phyloP scores from a whole-genome alignment of 2,888 invertebrate genomes.

The Pediacus dermestoides region DNA sequence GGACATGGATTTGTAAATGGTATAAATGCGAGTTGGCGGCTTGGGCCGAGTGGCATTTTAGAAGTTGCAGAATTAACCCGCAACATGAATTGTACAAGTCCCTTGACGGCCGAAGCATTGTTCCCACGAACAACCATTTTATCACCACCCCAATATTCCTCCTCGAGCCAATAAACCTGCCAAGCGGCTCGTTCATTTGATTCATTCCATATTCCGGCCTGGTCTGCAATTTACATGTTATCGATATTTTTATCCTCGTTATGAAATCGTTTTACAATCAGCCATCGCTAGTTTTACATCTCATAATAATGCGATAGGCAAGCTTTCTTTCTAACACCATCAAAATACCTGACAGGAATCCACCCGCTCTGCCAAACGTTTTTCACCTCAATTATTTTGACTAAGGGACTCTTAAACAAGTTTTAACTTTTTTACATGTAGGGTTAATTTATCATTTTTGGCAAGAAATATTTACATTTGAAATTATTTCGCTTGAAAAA shows the following conservation, averaged over 20 bases:
- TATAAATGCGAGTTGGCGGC: conserved; percentile 11
- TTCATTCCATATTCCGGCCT: conserved; percentile 49
- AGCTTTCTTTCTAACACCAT: conserved; percentile 8
- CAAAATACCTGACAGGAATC: conserved; percentile 8
- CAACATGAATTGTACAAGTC: conserved; percentile 46
- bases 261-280: conserved; percentile 49
- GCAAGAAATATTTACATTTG: too few relatives aligned
- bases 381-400: conserved; percentile 8
- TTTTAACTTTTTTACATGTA: too few relatives aligned
- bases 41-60: conserved; percentile 23
- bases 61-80: conserved; percentile 37
- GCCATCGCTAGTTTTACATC: conserved; percentile 29
- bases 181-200: conserved; percentile 48
- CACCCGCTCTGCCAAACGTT: conserved; percentile 6
- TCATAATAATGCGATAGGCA: conserved; percentile 12
- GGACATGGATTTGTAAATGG: conserved; percentile 19
- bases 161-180: conserved; percentile 48
- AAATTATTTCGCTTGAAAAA: too few relatives aligned
- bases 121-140: conserved; percentile 49
- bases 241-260: conserved; percentile 51
- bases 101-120: conserved; percentile 42
- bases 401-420: too few relatives aligned
- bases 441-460: too few relatives aligned
- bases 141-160: conserved; percentile 43
- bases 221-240: conserved; percentile 51